Evolutionary conservation across 23 tunicate genomes (phyloP), one percentile per base, ranked within the genome.

Genomic region (Styela plicata): DNA sequence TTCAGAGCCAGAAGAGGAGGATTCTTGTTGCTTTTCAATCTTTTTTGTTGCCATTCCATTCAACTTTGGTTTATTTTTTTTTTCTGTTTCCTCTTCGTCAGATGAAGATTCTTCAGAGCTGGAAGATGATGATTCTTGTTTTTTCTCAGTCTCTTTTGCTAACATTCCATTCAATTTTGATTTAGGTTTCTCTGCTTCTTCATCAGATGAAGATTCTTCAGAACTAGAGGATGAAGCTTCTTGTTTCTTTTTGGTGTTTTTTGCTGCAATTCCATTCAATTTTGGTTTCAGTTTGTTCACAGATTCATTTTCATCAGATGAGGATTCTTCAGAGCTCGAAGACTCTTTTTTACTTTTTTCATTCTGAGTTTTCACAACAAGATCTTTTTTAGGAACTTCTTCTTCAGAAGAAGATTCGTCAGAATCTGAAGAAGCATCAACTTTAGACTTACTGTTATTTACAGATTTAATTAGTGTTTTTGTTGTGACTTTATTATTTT

Each of bases 31-130:
- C n/a, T 69, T 69, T n/a, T 73, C 32, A 34, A 13, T n/a, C 18
- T 64, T 16, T 35, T 33, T 31, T 3, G 32, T 73, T 0, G 52
- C 10, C n/a, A 24, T n/a, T 66, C 7, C 71, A 25, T 10, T 7
- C 16, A 3, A 5, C 17, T 16, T 17, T n/a, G 19, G 17, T 31
- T 31, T 73, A 18, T 64, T 73, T 17, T 34, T 19, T 17, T 16
- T 27, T 24, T 73, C 24, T 32, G 23, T 27, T 24, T 35, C 57
- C 16, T 73, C 78, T 33, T 73, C 78, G 20, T 73, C 78, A 16
- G 44, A 31, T 33, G 78, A 31, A n/a, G 78, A 73, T 23, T 73
- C 78, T 24, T 73, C 78, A 34, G 78, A 73, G 32, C 78, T 73
- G 78, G 78, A 73, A 0, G 36, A 31, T 13, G 26, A 24, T 73